Evolutionary conservation across 2,888 invertebrate species (phyloP).

Genomic region (Plebejus anna): DNA sequence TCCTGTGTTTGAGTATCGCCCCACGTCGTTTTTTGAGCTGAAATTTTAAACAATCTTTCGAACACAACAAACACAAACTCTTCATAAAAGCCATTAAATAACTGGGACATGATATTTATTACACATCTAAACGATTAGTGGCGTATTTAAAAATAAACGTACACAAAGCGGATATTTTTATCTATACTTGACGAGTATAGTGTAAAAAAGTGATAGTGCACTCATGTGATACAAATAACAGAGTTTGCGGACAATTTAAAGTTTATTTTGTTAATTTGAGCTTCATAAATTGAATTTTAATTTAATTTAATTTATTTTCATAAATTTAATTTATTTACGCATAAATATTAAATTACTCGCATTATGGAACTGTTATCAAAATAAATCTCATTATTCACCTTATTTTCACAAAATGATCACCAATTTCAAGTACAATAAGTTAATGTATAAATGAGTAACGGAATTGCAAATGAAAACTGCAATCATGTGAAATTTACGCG

Average conservation of each 20-base stretch:
- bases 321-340: neutral
- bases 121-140: constrained; percentile 46
- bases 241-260: neutral
- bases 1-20: constrained; percentile 53
- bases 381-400: neutral
- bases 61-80: constrained; percentile 50
- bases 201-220: constrained; percentile 38
- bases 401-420: neutral
- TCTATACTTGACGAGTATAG: constrained; percentile 42
- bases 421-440: neutral
- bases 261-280: neutral
- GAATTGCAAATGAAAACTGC: neutral
- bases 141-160: constrained; percentile 37
- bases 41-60: constrained; percentile 56
- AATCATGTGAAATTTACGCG: neutral
- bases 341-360: neutral
- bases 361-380: neutral
- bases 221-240: neutral
- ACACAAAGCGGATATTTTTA: constrained; percentile 58
- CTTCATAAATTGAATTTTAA: too few relatives aligned
- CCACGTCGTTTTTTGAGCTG: constrained; percentile 74
- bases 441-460: neutral
- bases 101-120: constrained; percentile 51
- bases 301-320: too few relatives aligned
- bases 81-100: constrained; percentile 52